Base-by-base conservation (phyloP, 2,113 vertebrate species). In the Arizona elegans region DNA sequence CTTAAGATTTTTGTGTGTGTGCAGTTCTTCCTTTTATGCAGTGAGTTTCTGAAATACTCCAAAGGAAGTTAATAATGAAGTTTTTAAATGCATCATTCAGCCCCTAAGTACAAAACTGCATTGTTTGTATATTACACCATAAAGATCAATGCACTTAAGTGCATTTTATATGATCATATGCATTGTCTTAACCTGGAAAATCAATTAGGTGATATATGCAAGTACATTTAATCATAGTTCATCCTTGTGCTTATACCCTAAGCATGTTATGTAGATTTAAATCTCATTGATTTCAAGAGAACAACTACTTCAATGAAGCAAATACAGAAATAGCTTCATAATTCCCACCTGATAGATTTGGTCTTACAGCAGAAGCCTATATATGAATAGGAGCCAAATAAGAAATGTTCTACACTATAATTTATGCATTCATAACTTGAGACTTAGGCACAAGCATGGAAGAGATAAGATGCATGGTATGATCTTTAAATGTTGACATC, bases 1-100 rank as follows among this genome's bases (percentile, higher is more conserved):
- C 86, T 96, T 92, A 92, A 87, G 90, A 93, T 29, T 87, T 86
- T 88, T 90, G 1, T 65, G 54, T 0, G 92, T 0, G 93, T 91
- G 53, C 12, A 85, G 92, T 94, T 0, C 1, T 52, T 92, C n/a
- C 53, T 65, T 92, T 56, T 26, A 15, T 43, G 62, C 8, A 89
- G 23, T 81, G 24, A 62, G 47, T 89, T 92, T 87, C 87, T n/a
- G 29, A 89, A 91, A 81, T 59, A 33, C 11, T 7, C 50, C 15
- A 17, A 19, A 17, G 2, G 6, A 92, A 75, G 54, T 88, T 52
- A 91, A 1, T 90, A 53, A 43, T 50, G 3, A 0, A 54, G 1
- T 33, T 43, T 81, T 89, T 58, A 53, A 92, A 56, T 58, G 47
- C 10, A 0, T 33, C 12, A 29, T 11, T 24, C 93, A 11, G 15